A percentile compares a stretch with the other conserved stretches of the same genome.
These are phyloP conservation scores for Schizotus pectinicornis DNA, from an alignment of 2,888 invertebrate species.

Conservation along the genomic window DNA sequence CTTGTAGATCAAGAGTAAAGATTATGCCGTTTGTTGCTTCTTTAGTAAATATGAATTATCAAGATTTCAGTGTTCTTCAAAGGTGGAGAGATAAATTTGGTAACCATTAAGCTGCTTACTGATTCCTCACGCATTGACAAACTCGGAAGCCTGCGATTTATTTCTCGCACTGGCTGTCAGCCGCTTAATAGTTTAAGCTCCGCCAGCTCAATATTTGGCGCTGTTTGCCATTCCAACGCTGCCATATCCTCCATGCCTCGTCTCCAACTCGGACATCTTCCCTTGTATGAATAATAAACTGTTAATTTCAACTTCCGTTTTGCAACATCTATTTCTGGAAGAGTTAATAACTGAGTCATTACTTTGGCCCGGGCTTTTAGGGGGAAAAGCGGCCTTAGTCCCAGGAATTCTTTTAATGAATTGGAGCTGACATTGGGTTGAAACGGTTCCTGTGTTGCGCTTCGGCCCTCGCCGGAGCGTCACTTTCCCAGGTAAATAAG, in stretches of 20 bases:
- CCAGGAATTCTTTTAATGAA: slow-evolving; percentile 44
- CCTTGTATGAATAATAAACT: slow-evolving; percentile 20
- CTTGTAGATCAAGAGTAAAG: no score
- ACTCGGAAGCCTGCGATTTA: background rate
- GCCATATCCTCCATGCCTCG: background rate
- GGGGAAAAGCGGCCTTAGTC: slow-evolving; percentile 5
- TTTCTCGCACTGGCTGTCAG: background rate
- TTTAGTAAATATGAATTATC: no score
- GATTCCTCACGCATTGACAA: background rate
- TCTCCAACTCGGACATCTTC: slow-evolving; percentile 8
- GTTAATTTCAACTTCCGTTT: slow-evolving; percentile 25
- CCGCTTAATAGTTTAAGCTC: background rate
- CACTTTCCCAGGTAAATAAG: slow-evolving; percentile 49
- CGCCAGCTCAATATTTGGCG: background rate
- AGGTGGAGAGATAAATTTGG: background rate
- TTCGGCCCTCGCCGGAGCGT: slow-evolving; percentile 4
- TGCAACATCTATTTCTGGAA: slow-evolving; percentile 19
- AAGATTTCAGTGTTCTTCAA: no score
- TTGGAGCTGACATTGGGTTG: slow-evolving; percentile 35
- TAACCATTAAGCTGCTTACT: background rate
- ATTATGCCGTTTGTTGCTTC: no score
- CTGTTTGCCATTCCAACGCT: background rate
- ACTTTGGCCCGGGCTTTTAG: slow-evolving; percentile 7
- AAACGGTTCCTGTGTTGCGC: slow-evolving; percentile 34
- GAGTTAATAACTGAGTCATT: slow-evolving; percentile 24